Evolutionary conservation across 2,888 invertebrate species (phyloP), one percentile per base, ranked within the genome.

Genomic region (Pediacus dermestoides): DNA sequence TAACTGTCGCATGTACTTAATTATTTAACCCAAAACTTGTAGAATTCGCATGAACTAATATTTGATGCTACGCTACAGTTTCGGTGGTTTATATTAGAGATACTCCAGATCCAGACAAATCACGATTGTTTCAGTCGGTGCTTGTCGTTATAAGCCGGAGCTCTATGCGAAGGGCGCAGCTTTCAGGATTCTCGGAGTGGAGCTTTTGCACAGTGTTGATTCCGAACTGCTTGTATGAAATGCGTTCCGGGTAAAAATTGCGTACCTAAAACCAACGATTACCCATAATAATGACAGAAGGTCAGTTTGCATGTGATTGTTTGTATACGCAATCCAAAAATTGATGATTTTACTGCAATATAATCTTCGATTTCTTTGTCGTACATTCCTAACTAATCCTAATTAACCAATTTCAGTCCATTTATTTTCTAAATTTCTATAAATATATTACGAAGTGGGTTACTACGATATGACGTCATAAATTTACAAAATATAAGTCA

Each of bases 211-310:
- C 13, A 33, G 33, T 33, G 22, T 33, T 33, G 33, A 21, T 33
- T 7, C 16, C 3, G 10, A 3, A 7, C 14, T 28, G 28, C n/a
- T 13, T 28, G n/a, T n/a, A 23, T 23, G 23, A n/a, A n/a, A 23
- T 23, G 23, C 23, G 23, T 7, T 23, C 23, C 4, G 23, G 9
- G 3, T 23, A 23, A n/a, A n/a, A 23, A 9, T 23, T n/a, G 3
- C 23, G 23, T 23, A 23, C 23, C n/a, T n/a, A n/a, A n/a, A 23
- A 23, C 10, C 10, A 10, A 23, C 9, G 9, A 9, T 23, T 23
- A 4, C 10, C 23, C n/a, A 23, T 23, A 39, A 40, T 30, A 34
- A 48, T 48, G 48, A 48, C 48, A 37, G 48, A 48, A 48, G 48
- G 48, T 48, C 41, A 48, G 48, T 48, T 33, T 42, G 44, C 44